A percentile compares a stretch with the other conserved stretches of the same genome.
Evolutionary conservation across 1,140 invertebrate genomes (phyloP).

Genomic region (Drosophila malerkotliana): DNA sequence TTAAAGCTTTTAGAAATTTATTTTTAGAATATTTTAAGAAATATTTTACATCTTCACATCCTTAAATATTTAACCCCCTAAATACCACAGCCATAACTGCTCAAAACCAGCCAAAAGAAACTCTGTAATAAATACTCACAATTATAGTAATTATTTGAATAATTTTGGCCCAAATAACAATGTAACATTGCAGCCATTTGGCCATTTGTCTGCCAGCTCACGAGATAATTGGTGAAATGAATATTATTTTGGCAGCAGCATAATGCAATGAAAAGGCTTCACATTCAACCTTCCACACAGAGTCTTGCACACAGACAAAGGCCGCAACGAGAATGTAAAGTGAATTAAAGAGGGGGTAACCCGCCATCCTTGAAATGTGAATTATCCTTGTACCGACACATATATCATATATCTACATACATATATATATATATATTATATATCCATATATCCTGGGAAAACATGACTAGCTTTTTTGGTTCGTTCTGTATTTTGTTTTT

Average conservation of each 20-base stretch:
- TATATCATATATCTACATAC: not conserved
- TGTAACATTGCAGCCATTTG: not conserved
- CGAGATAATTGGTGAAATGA: not conserved
- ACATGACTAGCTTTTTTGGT: conserved; percentile 30
- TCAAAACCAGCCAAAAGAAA: no score
- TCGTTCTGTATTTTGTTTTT: conserved; percentile 14
- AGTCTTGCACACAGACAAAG: conserved; percentile 1
- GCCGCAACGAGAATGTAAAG: conserved; percentile 6
- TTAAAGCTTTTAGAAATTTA: no score
- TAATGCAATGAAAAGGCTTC: conserved; percentile 16
- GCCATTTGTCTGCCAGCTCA: not conserved
- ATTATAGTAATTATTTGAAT: no score
- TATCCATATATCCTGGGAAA: not conserved
- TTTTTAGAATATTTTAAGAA: no score
- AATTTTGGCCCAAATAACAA: no score
- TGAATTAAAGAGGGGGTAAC: conserved; percentile 20
- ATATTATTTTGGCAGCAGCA: conserved; percentile 17
- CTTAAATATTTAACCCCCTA: no score
- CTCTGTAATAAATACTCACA: no score
- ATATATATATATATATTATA: not conserved
- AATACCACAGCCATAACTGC: no score
- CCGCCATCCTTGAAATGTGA: conserved; percentile 3
- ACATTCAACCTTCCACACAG: no score
- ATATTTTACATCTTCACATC: no score
- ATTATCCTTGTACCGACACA: conserved; percentile 8